Base-by-base conservation (phyloP, 2,113 vertebrate genomes). In the Podarcis muralis region DNA sequence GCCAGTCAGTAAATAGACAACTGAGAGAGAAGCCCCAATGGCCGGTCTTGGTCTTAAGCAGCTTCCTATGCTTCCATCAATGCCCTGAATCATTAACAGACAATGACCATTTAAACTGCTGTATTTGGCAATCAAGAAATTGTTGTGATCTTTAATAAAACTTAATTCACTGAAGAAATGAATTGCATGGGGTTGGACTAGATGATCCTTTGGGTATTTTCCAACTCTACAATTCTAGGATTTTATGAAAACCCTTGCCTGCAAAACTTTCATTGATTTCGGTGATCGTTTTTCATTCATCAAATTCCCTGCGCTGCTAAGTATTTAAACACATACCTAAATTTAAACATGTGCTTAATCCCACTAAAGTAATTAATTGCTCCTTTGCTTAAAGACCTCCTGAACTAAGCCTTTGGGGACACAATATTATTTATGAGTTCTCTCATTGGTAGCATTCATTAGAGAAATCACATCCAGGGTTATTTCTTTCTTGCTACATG, bases 331-430 rank as follows among this genome's bases (percentile, higher is more conserved):
- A 59, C 25, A 74, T 87, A n/a, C 37, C 53, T 40, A 62, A 37
- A 74, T 81, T 87, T 81, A 59, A 87, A 74, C 48, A 81, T 72
- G 78, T 57, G 25, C 69, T 74, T 72, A 87, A 86, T 86, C 59
- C 43, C 23, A 18, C 32, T 71, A 62, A 76, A 40, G 72, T 85
- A 85, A 76, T 85, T 85, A 65, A 85, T 76, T 76, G 32, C 32
- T 37, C n/a, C 23, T 72, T 27, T 72, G 79, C 79, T 74, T 87
- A 65, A 81, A 84, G 1, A 35, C 6, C 16, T 5, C 85, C 82
- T 86, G 78, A 87, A 81, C 79, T 87, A 87, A 87, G 35, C 77
- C 86, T 62, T 62, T 62, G 68, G 68, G 79, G 40, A 18, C 68
- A 87, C 32, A 43, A 43, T 66, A 78, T 78, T 78, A 86, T 78